Evolutionary conservation across 1,140 invertebrate genomes (phyloP).

Genomic region (Dendrolimus punctatus): DNA sequence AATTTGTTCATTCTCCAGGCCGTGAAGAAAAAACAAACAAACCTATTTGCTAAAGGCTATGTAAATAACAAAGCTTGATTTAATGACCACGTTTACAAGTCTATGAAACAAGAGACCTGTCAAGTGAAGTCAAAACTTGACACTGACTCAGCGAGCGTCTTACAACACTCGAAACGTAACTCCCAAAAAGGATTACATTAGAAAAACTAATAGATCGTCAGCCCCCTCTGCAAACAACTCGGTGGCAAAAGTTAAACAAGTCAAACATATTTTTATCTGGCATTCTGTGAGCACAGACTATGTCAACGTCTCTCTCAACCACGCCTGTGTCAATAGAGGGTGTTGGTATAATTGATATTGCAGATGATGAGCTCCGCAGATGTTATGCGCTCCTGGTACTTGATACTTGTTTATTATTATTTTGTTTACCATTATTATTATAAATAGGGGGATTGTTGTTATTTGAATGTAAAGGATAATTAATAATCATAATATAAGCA

Average conservation of each 20-base stretch:
- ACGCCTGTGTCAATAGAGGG: constrained; percentile 38
- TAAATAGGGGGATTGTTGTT: too few relatives aligned
- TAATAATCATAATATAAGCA: too few relatives aligned
- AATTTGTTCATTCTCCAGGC: too few relatives aligned
- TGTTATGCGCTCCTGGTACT: constrained; percentile 20
- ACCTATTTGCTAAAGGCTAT: too few relatives aligned
- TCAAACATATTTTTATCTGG: constrained; percentile 58
- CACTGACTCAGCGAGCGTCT: too few relatives aligned
- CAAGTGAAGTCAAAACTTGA: neutral
- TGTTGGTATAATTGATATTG: constrained; percentile 36
- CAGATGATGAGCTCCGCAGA: constrained; percentile 16
- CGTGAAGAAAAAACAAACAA: too few relatives aligned
- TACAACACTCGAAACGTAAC: neutral
- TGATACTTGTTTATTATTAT: neutral
- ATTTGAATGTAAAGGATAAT: too few relatives aligned
- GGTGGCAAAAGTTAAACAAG: constrained; percentile 40
- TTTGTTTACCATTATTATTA: too few relatives aligned
- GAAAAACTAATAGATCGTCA: constrained; percentile 6
- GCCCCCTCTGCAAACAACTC: constrained; percentile 21
- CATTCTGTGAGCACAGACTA: constrained; percentile 15
- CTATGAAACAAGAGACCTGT: too few relatives aligned
- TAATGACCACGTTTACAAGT: too few relatives aligned
- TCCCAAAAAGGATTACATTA: constrained; percentile 13
- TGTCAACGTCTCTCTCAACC: constrained; percentile 27
- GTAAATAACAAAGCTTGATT: too few relatives aligned